Base-by-base conservation (phyloP, 2,888 invertebrate species). In the Caenorhabditis sp. region DNA sequence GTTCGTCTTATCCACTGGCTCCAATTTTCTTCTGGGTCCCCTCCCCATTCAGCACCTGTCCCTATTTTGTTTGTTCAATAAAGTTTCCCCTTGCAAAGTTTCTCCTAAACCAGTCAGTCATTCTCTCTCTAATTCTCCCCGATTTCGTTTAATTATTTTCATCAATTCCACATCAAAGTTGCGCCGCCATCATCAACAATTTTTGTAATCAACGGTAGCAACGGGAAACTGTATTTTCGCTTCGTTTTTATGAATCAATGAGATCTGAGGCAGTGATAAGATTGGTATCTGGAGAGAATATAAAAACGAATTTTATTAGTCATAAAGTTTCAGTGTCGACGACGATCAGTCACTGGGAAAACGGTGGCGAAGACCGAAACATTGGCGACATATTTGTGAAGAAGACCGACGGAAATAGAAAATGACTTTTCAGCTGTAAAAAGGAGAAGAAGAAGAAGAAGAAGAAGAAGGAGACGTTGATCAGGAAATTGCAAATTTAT, bases 311-410 rank as follows among this genome's bases (percentile, higher is more conserved):
- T 74, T 74, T 74, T 69, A 62, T 65, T 56, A 65, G 62, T 74
- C 64, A 74, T 74, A 65, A 74, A 74, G 55, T 55, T 62, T 62
- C 55, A 51, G 37, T 62, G 70, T 71, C 70, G 62, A 62, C 62
- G 37, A 28, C 60, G 60, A 26, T 5, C 64, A 67, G 28, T 67
- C 56, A 53, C 32, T 44, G 32, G 4, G 4, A 32, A 32, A 32
- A 32, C 56, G 37, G 47, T 44, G 32, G 4, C 9, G 9, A 32
- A 32, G 9, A 32, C 32, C 22, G 28, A 32, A 70, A 60, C n/a
- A n/a, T n/a, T 47, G 44, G 24, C 40, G 18, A 60, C 20, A 37
- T 37, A 35, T 51, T 9, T 4, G 32, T n/a, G n/a, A n/a, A n/a
- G n/a, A n/a, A n/a, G n/a, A n/a, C 6, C 2, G 18, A 47, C 47